These are phyloP conservation scores for Scotopteryx bipunctaria DNA, from an alignment of 2,888 invertebrate species.

Conservation along the genomic window DNA sequence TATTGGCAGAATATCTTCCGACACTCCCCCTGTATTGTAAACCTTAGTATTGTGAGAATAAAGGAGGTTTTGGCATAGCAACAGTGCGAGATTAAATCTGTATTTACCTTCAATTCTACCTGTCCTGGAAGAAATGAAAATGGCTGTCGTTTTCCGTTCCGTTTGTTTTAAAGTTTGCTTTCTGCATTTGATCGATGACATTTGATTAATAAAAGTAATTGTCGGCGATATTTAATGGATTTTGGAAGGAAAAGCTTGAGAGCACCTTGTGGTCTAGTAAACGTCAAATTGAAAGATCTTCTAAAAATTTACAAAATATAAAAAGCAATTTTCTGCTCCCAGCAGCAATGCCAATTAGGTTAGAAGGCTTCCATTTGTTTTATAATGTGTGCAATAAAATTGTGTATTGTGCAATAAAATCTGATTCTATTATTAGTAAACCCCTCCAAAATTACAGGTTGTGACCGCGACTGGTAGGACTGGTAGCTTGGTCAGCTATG, in stretches of 20 bases:
- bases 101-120: constrained; percentile 39
- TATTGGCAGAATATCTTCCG: constrained; percentile 55
- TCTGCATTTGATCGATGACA: constrained; percentile 36
- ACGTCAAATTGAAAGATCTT: too few species aligned
- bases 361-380: too few species aligned
- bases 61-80: constrained; percentile 26
- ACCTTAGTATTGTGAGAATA: constrained; percentile 31
- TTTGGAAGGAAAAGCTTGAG: background rate
- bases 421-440: too few species aligned
- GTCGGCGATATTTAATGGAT: background rate
- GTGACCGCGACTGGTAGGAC: too few species aligned
- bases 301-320: too few species aligned
- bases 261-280: too few species aligned
- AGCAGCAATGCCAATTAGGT: too few species aligned
- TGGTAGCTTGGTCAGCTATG: too few species aligned
- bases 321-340: too few species aligned
- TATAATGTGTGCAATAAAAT: too few species aligned
- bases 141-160: constrained; percentile 34
- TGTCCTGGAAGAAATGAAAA: constrained; percentile 40
- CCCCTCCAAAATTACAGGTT: too few species aligned
- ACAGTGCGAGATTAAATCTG: constrained; percentile 34
- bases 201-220: constrained; percentile 23
- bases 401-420: too few species aligned
- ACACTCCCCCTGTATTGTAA: constrained; percentile 19
- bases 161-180: constrained; percentile 35